Evolutionary conservation across 2,113 vertebrate genomes (phyloP).

Genomic region (Erinaceus europaeus): DNA sequence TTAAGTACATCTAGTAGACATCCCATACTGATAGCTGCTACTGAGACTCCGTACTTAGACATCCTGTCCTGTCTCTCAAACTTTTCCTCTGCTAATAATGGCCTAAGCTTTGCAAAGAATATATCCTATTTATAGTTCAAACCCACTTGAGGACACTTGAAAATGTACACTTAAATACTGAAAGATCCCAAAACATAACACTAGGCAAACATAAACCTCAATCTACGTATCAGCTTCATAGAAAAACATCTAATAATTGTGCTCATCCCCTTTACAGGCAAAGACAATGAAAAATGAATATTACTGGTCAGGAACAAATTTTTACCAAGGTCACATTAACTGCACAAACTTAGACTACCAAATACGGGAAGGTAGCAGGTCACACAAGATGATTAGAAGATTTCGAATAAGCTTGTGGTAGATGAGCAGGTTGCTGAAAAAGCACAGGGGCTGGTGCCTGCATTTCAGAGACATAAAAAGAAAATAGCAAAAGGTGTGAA

Average conservation of each 20-base stretch:
- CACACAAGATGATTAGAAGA: not conserved
- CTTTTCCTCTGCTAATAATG: not conserved
- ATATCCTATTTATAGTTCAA: not conserved
- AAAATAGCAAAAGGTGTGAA: slow-evolving; percentile 32
- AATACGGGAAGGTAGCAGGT: not conserved
- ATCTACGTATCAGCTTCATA: not conserved
- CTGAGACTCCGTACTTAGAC: not conserved
- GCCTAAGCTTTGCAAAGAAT: not conserved
- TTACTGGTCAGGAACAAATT: not conserved
- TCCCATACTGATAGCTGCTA: not conserved
- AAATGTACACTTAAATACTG: not conserved
- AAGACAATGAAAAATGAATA: not conserved
- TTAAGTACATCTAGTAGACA: not conserved
- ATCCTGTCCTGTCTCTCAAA: not conserved
- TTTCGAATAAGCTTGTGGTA: slow-evolving; percentile 19
- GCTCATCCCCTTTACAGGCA: slow-evolving; percentile 1
- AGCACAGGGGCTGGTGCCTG: not conserved
- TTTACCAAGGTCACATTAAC: not conserved
- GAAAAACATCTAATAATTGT: not conserved
- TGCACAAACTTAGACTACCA: not conserved
- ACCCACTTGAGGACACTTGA: not conserved
- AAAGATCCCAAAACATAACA: not conserved
- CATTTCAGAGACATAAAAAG: slow-evolving; percentile 17
- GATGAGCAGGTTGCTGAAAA: slow-evolving; percentile 10
- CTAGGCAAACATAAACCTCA: not conserved